Conservation (phyloP, 2,888 invertebrate species). For the Thysanoteuthis rhombus region DNA sequence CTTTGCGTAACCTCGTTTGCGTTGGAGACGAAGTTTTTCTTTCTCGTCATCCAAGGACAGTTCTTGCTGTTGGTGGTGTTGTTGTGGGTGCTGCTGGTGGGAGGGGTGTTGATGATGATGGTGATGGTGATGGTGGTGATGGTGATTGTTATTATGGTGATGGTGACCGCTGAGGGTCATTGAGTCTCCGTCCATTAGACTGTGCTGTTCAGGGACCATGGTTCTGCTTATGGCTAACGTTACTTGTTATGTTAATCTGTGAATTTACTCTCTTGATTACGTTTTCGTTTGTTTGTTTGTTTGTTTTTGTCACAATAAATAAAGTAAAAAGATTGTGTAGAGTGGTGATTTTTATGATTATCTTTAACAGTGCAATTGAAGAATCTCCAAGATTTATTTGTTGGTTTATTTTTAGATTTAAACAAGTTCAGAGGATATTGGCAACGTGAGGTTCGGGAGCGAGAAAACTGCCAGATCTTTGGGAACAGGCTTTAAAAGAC, state of each 20-base stretch:
- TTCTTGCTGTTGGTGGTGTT: constrained; percentile 19
- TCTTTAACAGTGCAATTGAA: too few species aligned
- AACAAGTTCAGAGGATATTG: too few species aligned
- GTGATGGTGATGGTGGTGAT: constrained; percentile 20
- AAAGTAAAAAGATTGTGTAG: not conserved
- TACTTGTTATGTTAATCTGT: not conserved
- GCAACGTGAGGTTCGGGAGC: too few species aligned
- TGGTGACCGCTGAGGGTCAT: constrained; percentile 32
- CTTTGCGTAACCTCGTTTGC: constrained; percentile 12
- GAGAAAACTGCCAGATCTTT: too few species aligned
- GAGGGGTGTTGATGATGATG: constrained; percentile 33
- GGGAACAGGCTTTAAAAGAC: too few species aligned
- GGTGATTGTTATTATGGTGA: constrained; percentile 31
- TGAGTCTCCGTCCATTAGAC: constrained; percentile 27
- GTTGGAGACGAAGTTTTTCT: constrained; percentile 16
- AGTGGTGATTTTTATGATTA: too few species aligned
- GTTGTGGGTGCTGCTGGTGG: constrained; percentile 25
- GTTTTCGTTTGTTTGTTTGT: not conserved
- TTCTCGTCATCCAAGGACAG: constrained; percentile 25
- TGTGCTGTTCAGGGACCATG: constrained; percentile 35
- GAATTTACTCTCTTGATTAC: not conserved
- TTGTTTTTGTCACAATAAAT: too few species aligned
- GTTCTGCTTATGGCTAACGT: not conserved
- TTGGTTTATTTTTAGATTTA: too few species aligned
- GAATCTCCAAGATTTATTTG: too few species aligned